Evolutionary conservation across 30 jellyfish, hydroid and myxozoan species (phyloP), one percentile per base, ranked within the genome.

Genomic region (Nemopilema nomurai): DNA sequence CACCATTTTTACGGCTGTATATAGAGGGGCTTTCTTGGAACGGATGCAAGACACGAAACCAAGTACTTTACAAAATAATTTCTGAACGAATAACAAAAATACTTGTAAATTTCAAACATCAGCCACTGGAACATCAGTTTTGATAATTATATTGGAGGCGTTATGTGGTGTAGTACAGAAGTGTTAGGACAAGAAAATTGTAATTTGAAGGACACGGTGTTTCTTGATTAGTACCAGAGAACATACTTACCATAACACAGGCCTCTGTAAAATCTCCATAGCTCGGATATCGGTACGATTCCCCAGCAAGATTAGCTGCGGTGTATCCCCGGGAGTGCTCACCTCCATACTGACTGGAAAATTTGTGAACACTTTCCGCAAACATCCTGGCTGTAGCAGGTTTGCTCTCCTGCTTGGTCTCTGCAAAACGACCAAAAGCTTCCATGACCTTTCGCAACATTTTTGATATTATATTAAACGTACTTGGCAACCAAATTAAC

Each of bases 221-320:
- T n/a, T n/a, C n/a, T n/a, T n/a, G n/a, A n/a, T n/a, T n/a, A n/a
- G n/a, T n/a, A n/a, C n/a, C n/a, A n/a, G 57, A 6, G 57, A 9
- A 30, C 62, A 31, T 64, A 63, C 80, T 13, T 85, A 85, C 93
- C 85, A 77, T 74, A 26, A 85, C 93, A 67, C 85, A 85, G 0
- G 93, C 93, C 27, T 85, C 93, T 28, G 93, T 72, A 75, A 85
- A 85, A 75, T 85, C 93, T 85, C 93, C 93, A 85, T 85, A 85
- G 68, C 76, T 85, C 17, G 93, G 93, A 66, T 62, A 85, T 31
- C 65, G 62, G 62, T 81, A 53, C 30, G 93, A 49, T 9, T 74
- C 77, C 18, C 93, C 93, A 6, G 93, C 88, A 8, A 85, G 78
- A 76, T 85, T 85, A 0, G 0, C 16, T 21, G 93, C 93, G 62